Base-by-base conservation (phyloP, 2,113 vertebrate species). In the Turdus rufiventris region DNA sequence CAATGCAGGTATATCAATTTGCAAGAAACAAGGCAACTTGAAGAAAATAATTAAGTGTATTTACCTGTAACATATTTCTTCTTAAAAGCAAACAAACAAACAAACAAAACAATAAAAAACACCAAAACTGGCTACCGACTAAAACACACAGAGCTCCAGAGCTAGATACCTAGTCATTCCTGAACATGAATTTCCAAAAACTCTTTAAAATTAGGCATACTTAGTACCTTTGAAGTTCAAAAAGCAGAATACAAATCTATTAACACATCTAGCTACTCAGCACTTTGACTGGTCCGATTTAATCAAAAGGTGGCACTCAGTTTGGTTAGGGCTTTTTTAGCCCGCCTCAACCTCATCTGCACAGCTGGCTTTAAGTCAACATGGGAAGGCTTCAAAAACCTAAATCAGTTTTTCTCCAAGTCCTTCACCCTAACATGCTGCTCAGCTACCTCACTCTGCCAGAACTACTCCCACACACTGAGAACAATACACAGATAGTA, bases 281-380 rank as follows among this genome's bases (percentile, higher is more conserved):
- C 38, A 36, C 9, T 90, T 47, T 3, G 14, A 56, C 34, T 85
- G 18, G 51, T 43, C 23, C 33, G 70, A 23, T 50, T 85, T 65
- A 85, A 85, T 45, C 6, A 65, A 76, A 78, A 88, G 13, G 19
- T 48, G 33, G 33, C 34, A 68, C 7, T 50, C 17, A 6, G n/a
- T 16, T 40, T 51, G 36, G 17, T 2, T 23, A 28, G 6, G 3
- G 0, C 12, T 15, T 51, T n/a, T 67, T 51, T 6, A 67, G 8
- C 7, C 31, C 0, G 1, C 14, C 86, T 83, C 72, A 86, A 57
- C 21, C 31, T 91, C 36, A 91, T 45, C 72, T 72, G 31, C 53
- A 88, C 47, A 77, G 14, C 33, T 71, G 47, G 19, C 53, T 75
- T 67, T 12, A 84, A 71, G 14, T 47, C 43, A 70, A 48, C 13